These are phyloP conservation scores for Epinotia ramella DNA, from an alignment of 2,888 invertebrate genomes.

Conservation along the genomic window DNA sequence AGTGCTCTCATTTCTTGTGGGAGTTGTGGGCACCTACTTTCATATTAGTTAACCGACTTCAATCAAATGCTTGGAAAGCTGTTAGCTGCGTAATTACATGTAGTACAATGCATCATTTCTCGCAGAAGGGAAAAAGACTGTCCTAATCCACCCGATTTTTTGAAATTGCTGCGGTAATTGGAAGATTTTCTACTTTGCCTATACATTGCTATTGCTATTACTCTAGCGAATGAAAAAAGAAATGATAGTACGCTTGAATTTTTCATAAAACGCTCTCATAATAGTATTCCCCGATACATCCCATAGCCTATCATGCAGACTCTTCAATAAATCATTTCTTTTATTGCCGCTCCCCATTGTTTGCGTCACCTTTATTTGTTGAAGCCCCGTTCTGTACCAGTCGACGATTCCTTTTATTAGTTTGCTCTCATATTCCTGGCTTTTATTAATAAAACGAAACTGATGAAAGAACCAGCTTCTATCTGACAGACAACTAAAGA, in stretches of 20 bases:
- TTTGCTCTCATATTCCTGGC: conserved; percentile 52
- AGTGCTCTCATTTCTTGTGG: not conserved
- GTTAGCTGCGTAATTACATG: conserved; percentile 38
- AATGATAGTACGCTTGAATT: not conserved
- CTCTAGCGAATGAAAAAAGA: not conserved
- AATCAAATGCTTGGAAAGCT: conserved; percentile 43
- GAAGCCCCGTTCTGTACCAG: conserved; percentile 59
- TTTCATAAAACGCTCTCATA: conserved; percentile 9
- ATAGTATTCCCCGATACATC: conserved; percentile 54
- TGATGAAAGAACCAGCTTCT: conserved; percentile 16
- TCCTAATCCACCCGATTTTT: too few species aligned
- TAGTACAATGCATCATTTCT: conserved; percentile 10
- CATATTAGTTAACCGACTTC: conserved; percentile 2
- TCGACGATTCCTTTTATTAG: conserved; percentile 56
- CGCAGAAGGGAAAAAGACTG: too few species aligned
- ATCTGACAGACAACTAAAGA: conserved; percentile 13
- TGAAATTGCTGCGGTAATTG: not conserved
- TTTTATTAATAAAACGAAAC: conserved; percentile 48
- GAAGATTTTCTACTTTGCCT: not conserved
- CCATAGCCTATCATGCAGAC: conserved; percentile 63
- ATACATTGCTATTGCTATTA: not conserved
- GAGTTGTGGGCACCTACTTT: not conserved
- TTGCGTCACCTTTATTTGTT: conserved; percentile 65
- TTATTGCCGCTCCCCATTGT: conserved; percentile 71
- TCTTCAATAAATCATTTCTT: conserved; percentile 77